phyloP scores from a whole-genome alignment of 2,888 invertebrate species.

The Neuroscelio doddi region DNA sequence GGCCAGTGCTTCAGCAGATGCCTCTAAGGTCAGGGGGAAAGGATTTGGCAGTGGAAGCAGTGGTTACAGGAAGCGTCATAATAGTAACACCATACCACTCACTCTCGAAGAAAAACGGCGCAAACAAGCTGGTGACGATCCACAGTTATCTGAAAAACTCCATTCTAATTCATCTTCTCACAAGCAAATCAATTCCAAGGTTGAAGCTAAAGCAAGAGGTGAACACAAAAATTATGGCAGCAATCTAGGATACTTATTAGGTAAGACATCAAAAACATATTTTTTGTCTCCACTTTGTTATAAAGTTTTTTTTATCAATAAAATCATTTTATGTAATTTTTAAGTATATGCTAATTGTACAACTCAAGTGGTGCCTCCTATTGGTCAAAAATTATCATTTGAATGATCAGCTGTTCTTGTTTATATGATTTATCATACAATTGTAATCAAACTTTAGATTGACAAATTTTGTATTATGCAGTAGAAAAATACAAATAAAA shows the following conservation, averaged over 20 bases:
- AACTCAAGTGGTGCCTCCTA: too few relatives aligned
- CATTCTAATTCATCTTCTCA: constrained; percentile 49
- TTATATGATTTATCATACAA: too few relatives aligned
- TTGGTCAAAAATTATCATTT: constrained; percentile 7
- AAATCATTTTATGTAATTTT: not conserved
- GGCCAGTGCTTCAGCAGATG: constrained; percentile 71
- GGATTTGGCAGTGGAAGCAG: constrained; percentile 58
- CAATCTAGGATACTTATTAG: constrained; percentile 67
- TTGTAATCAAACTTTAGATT: too few relatives aligned
- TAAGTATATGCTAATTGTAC: too few relatives aligned
- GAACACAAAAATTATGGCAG: constrained; percentile 66
- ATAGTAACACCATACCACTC: constrained; percentile 59
- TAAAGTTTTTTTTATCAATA: too few relatives aligned
- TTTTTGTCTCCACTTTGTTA: too few relatives aligned
- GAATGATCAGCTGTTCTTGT: too few relatives aligned
- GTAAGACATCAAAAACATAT: too few relatives aligned
- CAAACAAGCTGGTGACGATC: constrained; percentile 60
- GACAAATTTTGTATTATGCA: too few relatives aligned
- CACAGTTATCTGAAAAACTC: constrained; percentile 57
- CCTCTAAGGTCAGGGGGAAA: constrained; percentile 70
- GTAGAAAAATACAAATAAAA: too few relatives aligned
- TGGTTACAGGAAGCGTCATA: constrained; percentile 68
- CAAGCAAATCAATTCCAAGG: constrained; percentile 60
- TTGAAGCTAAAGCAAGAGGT: constrained; percentile 61
- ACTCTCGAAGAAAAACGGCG: constrained; percentile 67